phyloP scores from a whole-genome alignment of 2,888 invertebrate genomes.

The Sesamia inferens region DNA sequence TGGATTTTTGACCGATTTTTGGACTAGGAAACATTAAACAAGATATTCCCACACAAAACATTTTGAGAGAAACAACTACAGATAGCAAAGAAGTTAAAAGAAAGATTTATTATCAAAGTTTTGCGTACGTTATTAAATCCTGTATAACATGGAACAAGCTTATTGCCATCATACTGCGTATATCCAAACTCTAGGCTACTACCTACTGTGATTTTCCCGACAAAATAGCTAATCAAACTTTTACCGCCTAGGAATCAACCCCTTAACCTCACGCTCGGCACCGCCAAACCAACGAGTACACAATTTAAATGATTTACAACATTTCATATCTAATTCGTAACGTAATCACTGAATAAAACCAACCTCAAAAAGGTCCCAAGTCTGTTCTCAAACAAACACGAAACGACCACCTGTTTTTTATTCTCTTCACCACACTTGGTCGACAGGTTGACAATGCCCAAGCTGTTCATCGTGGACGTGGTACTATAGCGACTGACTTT shows the following conservation, averaged over 20 bases:
- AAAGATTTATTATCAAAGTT: too few relatives aligned
- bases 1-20: too few relatives aligned
- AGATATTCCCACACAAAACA: too few relatives aligned
- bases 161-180: not conserved
- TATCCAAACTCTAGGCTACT: too few relatives aligned
- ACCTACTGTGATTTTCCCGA: too few relatives aligned
- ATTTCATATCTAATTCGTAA: not conserved
- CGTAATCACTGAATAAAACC: conserved; percentile 5
- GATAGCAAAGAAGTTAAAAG: too few relatives aligned
- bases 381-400: conserved; percentile 12
- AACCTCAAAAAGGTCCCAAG: not conserved
- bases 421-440: too few relatives aligned
- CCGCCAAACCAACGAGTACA: not conserved
- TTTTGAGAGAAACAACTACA: too few relatives aligned
- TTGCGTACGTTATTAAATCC: not conserved
- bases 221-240: not conserved
- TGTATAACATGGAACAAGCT: not conserved
- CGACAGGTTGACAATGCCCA: too few relatives aligned
- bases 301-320: not conserved
- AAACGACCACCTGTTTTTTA: too few relatives aligned
- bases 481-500: too few relatives aligned
- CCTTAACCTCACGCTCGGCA: not conserved
- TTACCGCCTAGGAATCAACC: not conserved
- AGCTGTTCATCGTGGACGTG: conserved; percentile 7
- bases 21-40: too few relatives aligned